Evolutionary conservation across 2,797 vertebrate species (phyloP), one percentile per base, ranked within the genome.

Genomic region (Takifugu ocellatus): DNA sequence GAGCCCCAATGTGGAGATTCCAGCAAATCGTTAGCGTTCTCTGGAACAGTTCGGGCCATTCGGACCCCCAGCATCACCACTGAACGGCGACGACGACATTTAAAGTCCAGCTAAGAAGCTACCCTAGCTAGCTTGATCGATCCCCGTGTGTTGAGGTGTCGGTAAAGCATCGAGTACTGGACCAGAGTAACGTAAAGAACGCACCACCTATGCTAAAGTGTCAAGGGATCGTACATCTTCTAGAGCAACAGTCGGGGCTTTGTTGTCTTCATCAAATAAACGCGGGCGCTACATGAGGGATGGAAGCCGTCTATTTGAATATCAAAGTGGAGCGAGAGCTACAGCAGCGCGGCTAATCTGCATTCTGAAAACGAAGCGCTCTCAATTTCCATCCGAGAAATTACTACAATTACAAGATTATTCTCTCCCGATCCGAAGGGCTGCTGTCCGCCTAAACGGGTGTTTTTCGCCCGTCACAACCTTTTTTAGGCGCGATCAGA

Each of bases 221-320:
- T 29, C 33, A 10, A 10, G 11, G 27, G 27, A 31, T 39, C 17
- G 14, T 10, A 43, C 12, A 43, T 2, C 24, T 6, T 29, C 27
- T 21, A 29, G 2, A 33, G 33, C 33, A 3, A 10, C 10, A 10
- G 33, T 33, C 33, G 3, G 33, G 5, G 5, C 27, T 29, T 29
- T 59, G n/a, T 6, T 12, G 6, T n/a, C 26, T 63, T 53, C 36
- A 78, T 56, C 3, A 67, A 72, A 55, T 27, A 56, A 49, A 54
- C 54, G 59, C 53, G 42, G 21, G 7, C 31, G 31, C 31, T 9
- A 33, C 31, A 10, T 49, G 52, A 5, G 54, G 49, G 47, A 45
- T 59, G 54, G 59, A 52, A 56, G 5, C 17, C 31, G 44, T 26
- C 48, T 52, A 69, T 66, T 57, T 61, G 49, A 50, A 54, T 49